These are phyloP conservation scores for Cyanocitta stelleri DNA, from an alignment of 2,113 vertebrate species.

Conservation along the genomic window DNA sequence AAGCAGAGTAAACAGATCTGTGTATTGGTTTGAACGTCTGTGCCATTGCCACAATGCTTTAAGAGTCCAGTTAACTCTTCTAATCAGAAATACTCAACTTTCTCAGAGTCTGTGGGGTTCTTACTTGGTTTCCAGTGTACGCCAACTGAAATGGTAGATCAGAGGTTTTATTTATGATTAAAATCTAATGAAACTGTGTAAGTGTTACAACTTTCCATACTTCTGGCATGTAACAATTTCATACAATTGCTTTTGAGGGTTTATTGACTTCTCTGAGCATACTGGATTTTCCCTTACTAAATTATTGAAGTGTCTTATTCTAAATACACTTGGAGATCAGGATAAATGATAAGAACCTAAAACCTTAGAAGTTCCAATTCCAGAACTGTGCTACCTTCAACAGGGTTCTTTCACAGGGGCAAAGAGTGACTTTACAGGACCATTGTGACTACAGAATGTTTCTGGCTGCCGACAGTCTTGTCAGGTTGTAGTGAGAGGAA, in stretches of 20 bases:
- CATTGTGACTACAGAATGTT: neutral
- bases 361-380: neutral
- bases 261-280: neutral
- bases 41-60: neutral
- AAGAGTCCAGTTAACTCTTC: neutral
- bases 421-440: neutral
- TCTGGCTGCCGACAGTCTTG: fast-evolving
- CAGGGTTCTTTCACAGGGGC: neutral
- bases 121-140: neutral
- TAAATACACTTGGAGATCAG: neutral
- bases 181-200: neutral
- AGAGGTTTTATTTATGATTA: neutral
- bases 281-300: neutral
- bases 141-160: neutral
- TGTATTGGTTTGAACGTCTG: neutral
- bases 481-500: neutral
- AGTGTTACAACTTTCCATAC: neutral
- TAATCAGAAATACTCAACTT: neutral
- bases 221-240: neutral
- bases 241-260: neutral
- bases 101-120: neutral
- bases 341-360: neutral
- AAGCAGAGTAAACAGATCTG: neutral
- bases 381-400: fast-evolving
- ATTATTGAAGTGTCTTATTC: neutral